Percentiles rank a stretch among this genome's conserved stretches.
Conservation (phyloP, 2,888 invertebrate species). For the Tribolium freemani region DNA sequence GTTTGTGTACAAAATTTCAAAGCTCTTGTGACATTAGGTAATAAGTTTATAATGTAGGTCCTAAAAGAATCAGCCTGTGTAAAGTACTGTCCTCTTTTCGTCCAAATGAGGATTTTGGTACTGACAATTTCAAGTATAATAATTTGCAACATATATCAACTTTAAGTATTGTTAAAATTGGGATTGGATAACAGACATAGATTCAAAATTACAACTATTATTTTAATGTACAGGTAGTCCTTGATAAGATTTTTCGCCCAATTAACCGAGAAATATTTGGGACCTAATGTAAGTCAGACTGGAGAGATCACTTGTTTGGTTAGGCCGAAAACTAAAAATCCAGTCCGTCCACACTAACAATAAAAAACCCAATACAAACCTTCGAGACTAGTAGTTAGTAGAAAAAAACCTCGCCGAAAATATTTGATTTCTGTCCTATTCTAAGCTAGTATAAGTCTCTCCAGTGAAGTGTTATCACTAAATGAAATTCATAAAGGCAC, state of each 20-base stretch:
- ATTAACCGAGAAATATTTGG: too few species aligned
- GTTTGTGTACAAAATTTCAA: too few species aligned
- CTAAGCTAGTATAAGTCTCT: slow-evolving; percentile 31
- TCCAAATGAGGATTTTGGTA: too few species aligned
- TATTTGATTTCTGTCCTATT: slow-evolving; percentile 25
- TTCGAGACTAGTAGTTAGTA: neutral
- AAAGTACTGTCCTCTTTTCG: too few species aligned
- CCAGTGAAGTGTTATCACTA: slow-evolving; percentile 31
- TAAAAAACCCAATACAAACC: neutral
- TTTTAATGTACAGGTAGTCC: neutral
- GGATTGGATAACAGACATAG: slow-evolving; percentile 30
- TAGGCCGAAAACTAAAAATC: neutral
- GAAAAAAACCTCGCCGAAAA: slow-evolving; percentile 31
- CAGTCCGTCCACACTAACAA: neutral
- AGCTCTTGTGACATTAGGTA: too few species aligned
- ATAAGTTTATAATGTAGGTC: too few species aligned
- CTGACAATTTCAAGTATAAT: too few species aligned
- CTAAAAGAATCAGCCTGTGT: too few species aligned
- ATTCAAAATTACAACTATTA: slow-evolving; percentile 16
- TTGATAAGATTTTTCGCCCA: too few species aligned
- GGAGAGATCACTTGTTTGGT: neutral
- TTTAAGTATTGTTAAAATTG: slow-evolving; percentile 9
- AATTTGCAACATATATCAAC: neutral
- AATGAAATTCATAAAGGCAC: slow-evolving; percentile 51
- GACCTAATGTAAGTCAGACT: neutral